Percentiles rank a stretch among this genome's conserved stretches.
These are phyloP conservation scores for Bolborhynchus lineola DNA, from an alignment of 2,113 vertebrate genomes.

Conservation along the genomic window DNA sequence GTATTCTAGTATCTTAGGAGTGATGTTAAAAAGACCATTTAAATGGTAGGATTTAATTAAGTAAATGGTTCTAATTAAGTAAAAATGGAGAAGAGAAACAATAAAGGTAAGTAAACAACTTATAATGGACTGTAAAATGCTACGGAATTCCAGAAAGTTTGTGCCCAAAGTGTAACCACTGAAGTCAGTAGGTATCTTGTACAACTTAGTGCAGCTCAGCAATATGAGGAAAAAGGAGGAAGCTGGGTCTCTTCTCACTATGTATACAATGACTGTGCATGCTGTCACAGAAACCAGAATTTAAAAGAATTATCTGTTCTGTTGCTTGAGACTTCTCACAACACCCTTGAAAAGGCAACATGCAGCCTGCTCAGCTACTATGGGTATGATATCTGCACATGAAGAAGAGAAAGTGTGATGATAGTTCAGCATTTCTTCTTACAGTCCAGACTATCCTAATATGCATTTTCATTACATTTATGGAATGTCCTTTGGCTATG, in stretches of 20 bases:
- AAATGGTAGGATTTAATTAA: background rate
- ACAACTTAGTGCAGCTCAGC: background rate
- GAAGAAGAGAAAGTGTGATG: background rate
- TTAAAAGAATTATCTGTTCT: background rate
- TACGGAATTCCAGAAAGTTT: background rate
- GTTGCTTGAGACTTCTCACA: background rate
- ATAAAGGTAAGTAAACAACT: background rate
- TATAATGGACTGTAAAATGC: background rate
- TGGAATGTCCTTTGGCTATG: background rate
- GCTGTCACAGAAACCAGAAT: background rate
- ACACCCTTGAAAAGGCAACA: background rate
- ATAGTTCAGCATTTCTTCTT: background rate
- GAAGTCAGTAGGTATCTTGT: background rate
- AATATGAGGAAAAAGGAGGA: background rate
- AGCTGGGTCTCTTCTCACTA: background rate
- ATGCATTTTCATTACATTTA: background rate
- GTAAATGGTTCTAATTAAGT: slow-evolving; percentile 4
- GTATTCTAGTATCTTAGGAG: background rate
- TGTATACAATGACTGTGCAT: background rate
- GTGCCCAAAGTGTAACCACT: background rate
- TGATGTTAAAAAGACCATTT: background rate
- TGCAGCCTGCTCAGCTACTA: background rate
- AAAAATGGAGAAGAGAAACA: background rate
- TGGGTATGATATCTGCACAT: background rate
- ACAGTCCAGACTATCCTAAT: background rate